These are phyloP conservation scores for Synanthedon myopaeformis DNA, from an alignment of 2,888 invertebrate species.

Conservation along the genomic window DNA sequence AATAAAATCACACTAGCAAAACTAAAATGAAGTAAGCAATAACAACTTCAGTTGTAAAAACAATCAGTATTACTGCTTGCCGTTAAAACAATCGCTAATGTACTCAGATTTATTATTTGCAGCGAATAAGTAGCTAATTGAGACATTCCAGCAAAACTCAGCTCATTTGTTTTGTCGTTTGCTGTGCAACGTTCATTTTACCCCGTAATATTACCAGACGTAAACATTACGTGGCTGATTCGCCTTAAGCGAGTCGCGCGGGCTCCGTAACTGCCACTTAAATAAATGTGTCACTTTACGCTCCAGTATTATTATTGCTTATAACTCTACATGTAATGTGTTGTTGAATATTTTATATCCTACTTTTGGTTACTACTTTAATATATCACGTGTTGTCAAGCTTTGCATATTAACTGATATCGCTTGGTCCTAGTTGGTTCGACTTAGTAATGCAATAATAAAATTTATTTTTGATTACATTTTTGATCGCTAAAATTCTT, in stretches of 20 bases:
- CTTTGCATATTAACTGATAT: background rate
- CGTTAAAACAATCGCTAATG: too few species aligned
- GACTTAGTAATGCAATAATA: too few species aligned
- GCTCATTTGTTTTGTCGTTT: slow-evolving; percentile 5
- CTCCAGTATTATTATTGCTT: slow-evolving; percentile 16
- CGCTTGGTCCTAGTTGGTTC: too few species aligned
- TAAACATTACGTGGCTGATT: slow-evolving; percentile 13
- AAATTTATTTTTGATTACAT: too few species aligned
- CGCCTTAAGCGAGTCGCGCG: slow-evolving; percentile 11
- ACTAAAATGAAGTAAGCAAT: too few species aligned
- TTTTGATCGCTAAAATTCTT: too few species aligned
- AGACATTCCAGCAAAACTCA: slow-evolving; percentile 4
- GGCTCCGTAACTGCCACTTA: slow-evolving; percentile 25
- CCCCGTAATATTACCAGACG: slow-evolving; percentile 9
- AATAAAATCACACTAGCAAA: too few species aligned
- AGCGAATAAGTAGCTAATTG: slow-evolving; percentile 6
- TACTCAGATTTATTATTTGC: too few species aligned
- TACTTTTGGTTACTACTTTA: slow-evolving; percentile 17
- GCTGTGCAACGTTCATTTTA: slow-evolving; percentile 1
- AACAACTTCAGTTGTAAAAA: too few species aligned
- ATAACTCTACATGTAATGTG: slow-evolving; percentile 13
- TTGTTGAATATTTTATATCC: slow-evolving; percentile 32
- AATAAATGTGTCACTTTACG: slow-evolving; percentile 30
- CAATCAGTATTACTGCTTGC: too few species aligned
- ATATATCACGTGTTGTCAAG: background rate